These are phyloP conservation scores for Drosophila kurseongensis DNA, from an alignment of 1,140 invertebrate genomes.

Conservation along the genomic window DNA sequence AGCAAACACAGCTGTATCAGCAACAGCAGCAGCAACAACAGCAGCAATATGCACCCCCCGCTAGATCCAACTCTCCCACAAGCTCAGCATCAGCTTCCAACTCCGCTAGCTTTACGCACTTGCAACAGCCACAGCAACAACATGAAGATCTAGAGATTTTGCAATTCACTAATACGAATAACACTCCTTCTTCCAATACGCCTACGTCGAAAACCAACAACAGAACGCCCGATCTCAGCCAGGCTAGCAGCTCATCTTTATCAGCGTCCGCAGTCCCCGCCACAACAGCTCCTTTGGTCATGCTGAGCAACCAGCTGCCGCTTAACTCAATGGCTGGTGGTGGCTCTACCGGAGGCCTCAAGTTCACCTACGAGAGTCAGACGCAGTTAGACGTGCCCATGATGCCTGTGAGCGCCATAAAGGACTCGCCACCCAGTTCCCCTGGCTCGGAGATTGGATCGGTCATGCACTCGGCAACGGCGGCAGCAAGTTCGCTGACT, in stretches of 20 bases:
- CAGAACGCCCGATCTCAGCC: slow-evolving; percentile 78
- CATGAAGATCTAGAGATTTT: slow-evolving; percentile 80
- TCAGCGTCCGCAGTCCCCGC: slow-evolving; percentile 18
- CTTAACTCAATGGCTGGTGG: slow-evolving; percentile 18
- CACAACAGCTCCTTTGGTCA: slow-evolving; percentile 19
- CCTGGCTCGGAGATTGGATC: slow-evolving; percentile 87
- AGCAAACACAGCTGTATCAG: slow-evolving; percentile 74
- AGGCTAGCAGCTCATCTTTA: slow-evolving; percentile 22
- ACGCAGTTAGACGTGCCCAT: slow-evolving; percentile 57
- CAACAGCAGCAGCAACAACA: slow-evolving; percentile 44
- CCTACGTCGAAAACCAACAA: slow-evolving; percentile 45
- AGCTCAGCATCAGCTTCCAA: slow-evolving; percentile 42
- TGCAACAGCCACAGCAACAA: slow-evolving; percentile 53
- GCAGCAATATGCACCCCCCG: slow-evolving; percentile 52
- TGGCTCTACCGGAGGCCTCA: slow-evolving; percentile 60
- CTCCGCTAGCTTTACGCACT: slow-evolving; percentile 46
- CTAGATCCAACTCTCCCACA: slow-evolving; percentile 48
- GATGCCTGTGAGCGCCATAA: slow-evolving; percentile 67
- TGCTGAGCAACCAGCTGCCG: slow-evolving; percentile 27
- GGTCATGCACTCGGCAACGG: slow-evolving; percentile 48
- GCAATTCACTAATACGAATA: slow-evolving; percentile 72
- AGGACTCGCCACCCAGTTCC: slow-evolving; percentile 88
- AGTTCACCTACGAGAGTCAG: slow-evolving; percentile 84
- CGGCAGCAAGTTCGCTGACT: slow-evolving; percentile 33
- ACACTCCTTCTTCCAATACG: slow-evolving; percentile 59